Base-by-base conservation (phyloP, 23 tunicate species). In the Botrylloides violaceus region DNA sequence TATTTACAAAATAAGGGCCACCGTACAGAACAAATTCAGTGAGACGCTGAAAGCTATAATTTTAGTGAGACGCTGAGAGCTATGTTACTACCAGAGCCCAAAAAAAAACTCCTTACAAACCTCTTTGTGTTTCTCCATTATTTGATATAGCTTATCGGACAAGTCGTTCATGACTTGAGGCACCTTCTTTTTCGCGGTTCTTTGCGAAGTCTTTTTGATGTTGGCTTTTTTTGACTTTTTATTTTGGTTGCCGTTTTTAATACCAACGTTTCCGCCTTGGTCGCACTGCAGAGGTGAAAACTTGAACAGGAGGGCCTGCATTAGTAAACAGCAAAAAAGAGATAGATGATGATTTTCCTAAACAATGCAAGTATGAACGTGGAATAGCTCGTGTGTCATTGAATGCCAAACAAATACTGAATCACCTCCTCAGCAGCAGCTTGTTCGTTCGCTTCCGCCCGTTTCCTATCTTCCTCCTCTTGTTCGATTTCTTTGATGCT, bases 61-160 rank as follows among this genome's bases (percentile, higher is more conserved):
- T n/a, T n/a, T n/a, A n/a, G n/a, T n/a, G n/a, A n/a, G n/a, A n/a
- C n/a, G n/a, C n/a, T n/a, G n/a, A n/a, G n/a, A n/a, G n/a, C n/a
- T n/a, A n/a, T n/a, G n/a, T n/a, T n/a, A n/a, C n/a, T n/a, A n/a
- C n/a, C n/a, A n/a, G n/a, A n/a, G n/a, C n/a, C n/a, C n/a, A n/a
- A n/a, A n/a, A n/a, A n/a, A n/a, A n/a, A n/a, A n/a, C n/a, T n/a
- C n/a, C n/a, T n/a, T 5, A 48, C 80, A 23, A 27, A 90, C 98
- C 80, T 92, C 98, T 66, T 81, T 84, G 75, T 92, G 98, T 55
- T 84, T 84, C 76, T 92, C 92, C 98, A 92, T 92, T 21, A 85
- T 78, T 50, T 80, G 86, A 59, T 92, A 84, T 22, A 92, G 83
- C 61, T 92, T 92, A 59, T 84, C 92, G 34, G 87, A 74, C 36